Percentiles rank a stretch among this genome's conserved stretches.
Conservation (phyloP, 2,113 vertebrate genomes). For the Alectura lathami region DNA sequence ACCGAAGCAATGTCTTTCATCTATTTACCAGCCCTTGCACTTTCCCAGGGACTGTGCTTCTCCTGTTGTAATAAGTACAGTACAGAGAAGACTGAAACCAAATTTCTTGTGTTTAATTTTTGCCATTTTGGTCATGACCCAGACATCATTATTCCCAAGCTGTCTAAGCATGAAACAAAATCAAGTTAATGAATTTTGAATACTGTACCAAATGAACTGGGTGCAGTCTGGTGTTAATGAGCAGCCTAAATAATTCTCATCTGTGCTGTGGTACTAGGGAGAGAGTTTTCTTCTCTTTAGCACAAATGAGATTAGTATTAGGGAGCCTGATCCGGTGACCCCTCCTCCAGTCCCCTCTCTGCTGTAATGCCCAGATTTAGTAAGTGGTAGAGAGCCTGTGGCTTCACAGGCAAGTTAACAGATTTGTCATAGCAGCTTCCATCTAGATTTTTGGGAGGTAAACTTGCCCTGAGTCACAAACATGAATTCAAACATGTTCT, state of each 20-base stretch:
- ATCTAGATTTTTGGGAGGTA: neutral
- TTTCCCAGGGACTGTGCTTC: neutral
- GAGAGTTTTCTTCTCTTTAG: neutral
- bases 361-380: neutral
- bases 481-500: neutral
- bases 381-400: neutral
- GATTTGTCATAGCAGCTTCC: neutral
- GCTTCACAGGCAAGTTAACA: neutral
- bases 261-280: neutral
- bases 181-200: constrained; percentile 62
- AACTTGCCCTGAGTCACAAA: neutral
- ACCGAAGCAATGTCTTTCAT: neutral
- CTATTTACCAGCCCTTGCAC: neutral
- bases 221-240: constrained; percentile 33
- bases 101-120: neutral
- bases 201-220: neutral
- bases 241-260: neutral
- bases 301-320: neutral
- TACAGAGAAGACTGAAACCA: neutral
- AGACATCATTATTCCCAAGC: constrained; percentile 35
- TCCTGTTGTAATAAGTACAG: neutral
- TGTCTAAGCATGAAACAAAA: constrained; percentile 45
- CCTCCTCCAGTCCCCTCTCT: neutral
- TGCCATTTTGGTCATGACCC: neutral
- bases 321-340: neutral